phyloP scores from a whole-genome alignment of 2,888 invertebrate species.

The Epinotia nisella region DNA sequence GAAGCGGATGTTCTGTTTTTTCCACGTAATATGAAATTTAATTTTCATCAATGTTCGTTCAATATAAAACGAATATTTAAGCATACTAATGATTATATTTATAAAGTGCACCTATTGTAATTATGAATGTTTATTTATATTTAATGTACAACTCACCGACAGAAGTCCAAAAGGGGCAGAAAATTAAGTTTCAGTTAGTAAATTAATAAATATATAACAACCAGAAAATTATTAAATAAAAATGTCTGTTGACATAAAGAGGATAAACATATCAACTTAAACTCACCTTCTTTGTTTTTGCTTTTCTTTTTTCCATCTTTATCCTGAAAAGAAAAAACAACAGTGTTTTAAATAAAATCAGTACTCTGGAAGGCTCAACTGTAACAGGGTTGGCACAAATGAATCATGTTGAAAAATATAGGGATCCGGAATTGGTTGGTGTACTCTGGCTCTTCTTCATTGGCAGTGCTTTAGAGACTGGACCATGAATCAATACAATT shows the following conservation, averaged over 20 bases:
- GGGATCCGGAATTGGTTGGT: too few relatives aligned
- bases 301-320: slow-evolving; percentile 94
- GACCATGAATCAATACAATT: too few relatives aligned
- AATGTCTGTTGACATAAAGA: too few relatives aligned
- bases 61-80: background rate
- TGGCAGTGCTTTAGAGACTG: too few relatives aligned
- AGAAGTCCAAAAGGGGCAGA: slow-evolving; percentile 55
- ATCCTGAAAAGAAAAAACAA: slow-evolving; percentile 85
- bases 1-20: background rate
- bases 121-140: background rate
- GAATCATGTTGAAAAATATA: too few relatives aligned
- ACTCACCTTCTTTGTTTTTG: slow-evolving; percentile 95
- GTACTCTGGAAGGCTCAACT: too few relatives aligned
- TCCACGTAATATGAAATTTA: background rate
- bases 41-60: background rate
- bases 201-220: slow-evolving; percentile 24
- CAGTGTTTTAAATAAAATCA: background rate
- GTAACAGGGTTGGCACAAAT: background rate
- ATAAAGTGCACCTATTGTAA: too few relatives aligned
- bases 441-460: too few relatives aligned
- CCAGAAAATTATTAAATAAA: background rate
- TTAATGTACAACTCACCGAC: slow-evolving; percentile 54
- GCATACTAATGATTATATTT: too few relatives aligned
- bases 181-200: slow-evolving; percentile 50
- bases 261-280: background rate